Evolutionary conservation across 2,888 invertebrate species (phyloP).

Genomic region (Orchesellides sinensis): DNA sequence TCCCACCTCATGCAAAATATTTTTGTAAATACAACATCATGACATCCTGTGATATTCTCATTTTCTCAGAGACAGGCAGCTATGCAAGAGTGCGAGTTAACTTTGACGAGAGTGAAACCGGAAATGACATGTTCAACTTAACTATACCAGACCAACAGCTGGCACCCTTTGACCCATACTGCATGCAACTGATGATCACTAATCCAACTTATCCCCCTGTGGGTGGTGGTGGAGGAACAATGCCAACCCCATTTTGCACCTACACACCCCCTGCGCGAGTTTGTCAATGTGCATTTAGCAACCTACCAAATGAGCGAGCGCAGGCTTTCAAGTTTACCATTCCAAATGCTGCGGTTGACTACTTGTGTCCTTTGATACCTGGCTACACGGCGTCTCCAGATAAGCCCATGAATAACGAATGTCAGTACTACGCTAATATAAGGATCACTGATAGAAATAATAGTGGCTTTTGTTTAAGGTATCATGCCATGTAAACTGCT

Average conservation of each 20-base stretch:
- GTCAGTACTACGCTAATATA: constrained; percentile 48
- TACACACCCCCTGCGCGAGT: background rate
- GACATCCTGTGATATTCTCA: too few species aligned
- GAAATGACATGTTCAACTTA: constrained; percentile 40
- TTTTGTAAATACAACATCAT: too few species aligned
- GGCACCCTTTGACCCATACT: background rate
- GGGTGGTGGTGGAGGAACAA: background rate
- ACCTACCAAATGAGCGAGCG: constrained; percentile 15
- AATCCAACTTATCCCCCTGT: too few species aligned
- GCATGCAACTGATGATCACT: too few species aligned
- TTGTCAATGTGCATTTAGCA: constrained; percentile 48
- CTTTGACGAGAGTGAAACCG: constrained; percentile 60
- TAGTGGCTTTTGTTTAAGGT: constrained; percentile 59
- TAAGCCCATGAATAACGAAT: too few species aligned
- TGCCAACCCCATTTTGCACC: background rate
- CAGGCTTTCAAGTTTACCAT: constrained; percentile 27
- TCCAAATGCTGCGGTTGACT: background rate
- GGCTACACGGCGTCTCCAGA: constrained; percentile 36
- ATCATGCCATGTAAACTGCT: constrained; percentile 59
- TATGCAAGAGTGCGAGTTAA: constrained; percentile 44
- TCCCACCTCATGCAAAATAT: background rate
- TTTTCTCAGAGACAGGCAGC: constrained; percentile 27
- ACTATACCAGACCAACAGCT: too few species aligned
- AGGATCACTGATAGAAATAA: constrained; percentile 43
- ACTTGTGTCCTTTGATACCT: constrained; percentile 33